Evolutionary conservation across 2,797 vertebrate genomes (phyloP).

Genomic region (Cephalopachus bancanus): DNA sequence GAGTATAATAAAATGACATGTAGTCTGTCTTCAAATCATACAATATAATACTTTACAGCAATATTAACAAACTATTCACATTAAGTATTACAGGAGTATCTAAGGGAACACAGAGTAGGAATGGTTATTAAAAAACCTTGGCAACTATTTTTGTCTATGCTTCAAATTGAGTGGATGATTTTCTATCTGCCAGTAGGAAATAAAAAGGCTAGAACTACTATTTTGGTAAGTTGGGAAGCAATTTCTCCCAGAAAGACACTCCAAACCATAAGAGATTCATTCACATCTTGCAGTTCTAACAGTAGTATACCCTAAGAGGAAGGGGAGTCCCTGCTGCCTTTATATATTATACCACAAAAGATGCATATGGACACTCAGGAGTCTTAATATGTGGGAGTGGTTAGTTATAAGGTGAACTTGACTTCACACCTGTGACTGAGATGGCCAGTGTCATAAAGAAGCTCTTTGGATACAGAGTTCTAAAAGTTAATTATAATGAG

Average conservation of each 20-base stretch:
- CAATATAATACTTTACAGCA: constrained; percentile 88
- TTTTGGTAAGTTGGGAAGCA: constrained; percentile 83
- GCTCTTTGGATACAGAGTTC: constrained; percentile 58
- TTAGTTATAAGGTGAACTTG: constrained; percentile 58
- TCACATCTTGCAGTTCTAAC: constrained; percentile 82
- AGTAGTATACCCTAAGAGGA: constrained; percentile 86
- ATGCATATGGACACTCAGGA: constrained; percentile 78
- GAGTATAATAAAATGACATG: constrained; percentile 87
- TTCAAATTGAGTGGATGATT: constrained; percentile 60
- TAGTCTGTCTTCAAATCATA: constrained; percentile 88
- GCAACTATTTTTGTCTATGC: constrained; percentile 74
- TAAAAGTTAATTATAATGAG: background rate
- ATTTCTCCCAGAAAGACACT: constrained; percentile 81
- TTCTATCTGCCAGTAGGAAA: constrained; percentile 72
- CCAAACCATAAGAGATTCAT: constrained; percentile 78
- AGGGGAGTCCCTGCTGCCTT: constrained; percentile 82
- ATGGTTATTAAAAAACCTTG: constrained; percentile 83
- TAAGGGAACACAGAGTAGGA: constrained; percentile 81
- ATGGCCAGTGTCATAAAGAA: constrained; percentile 73
- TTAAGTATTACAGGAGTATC: constrained; percentile 84
- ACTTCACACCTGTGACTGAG: constrained; percentile 77
- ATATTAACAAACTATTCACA: constrained; percentile 89
- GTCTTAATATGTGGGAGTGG: constrained; percentile 70
- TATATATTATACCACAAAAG: constrained; percentile 81
- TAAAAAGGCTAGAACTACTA: constrained; percentile 81